Base-by-base conservation (phyloP, 2,888 invertebrate species). In the Chrysotoxum bicinctum region DNA sequence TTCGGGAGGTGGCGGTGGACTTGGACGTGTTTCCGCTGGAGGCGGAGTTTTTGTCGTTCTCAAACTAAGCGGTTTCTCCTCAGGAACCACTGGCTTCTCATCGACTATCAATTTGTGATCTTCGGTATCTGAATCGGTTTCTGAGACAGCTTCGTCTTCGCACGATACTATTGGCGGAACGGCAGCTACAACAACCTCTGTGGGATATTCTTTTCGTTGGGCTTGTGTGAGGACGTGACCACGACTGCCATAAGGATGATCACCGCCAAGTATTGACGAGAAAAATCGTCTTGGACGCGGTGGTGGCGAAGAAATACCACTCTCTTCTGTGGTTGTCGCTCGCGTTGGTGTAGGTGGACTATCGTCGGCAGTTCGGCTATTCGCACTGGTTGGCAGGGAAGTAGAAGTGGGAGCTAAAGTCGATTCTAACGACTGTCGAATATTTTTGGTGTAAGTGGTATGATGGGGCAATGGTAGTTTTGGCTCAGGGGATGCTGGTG, bases 141-240 rank as follows among this genome's bases (percentile, higher is more conserved):
- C 91, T 72, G 69, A 50, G 16, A 35, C 19, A 30, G 19, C 16
- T 92, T 90, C 26, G 30, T 78, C 54, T 45, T 74, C 79, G 23
- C 81, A 66, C 3, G 69, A 81, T 19, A 32, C 32, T 40, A 62
- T 30, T 21, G 69, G 40, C 16, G 84, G 76, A 12, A 48, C 52
- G 76, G 62, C 77, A 54, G 79, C 87, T 87, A 43, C 81, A 37
- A 89, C 89, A 66, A 89, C 87, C 14, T 90, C 90, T 10, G 89
- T 87, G 35, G 94, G 94, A 91, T 96, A 96, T 89, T 95, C 96
- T 92, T 96, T 96, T 87, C 96, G 94, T 92, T 96, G 96, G 21
- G 96, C 96, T 89, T 95, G 94, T 58, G 96, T 96, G n/a, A 96
- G 93, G 3, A 97, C 95, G 90, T 96, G 95, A 56, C 95, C 94